A percentile compares a stretch with the other conserved stretches of the same genome.
These are phyloP conservation scores for Poeciliopsis presidionis DNA, from an alignment of 2,797 vertebrate genomes.

Conservation along the genomic window DNA sequence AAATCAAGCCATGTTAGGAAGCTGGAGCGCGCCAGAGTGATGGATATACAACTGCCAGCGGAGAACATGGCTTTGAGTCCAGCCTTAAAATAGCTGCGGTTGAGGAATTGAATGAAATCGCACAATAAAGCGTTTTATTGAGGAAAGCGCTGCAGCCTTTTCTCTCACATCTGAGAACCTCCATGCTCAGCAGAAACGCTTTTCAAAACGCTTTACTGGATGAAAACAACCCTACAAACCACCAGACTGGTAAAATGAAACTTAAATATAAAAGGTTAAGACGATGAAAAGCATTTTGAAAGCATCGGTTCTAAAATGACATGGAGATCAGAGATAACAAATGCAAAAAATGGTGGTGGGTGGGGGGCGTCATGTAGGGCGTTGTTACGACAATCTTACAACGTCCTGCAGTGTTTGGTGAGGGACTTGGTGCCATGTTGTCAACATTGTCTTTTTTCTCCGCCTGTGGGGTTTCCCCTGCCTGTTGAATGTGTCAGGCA, in stretches of 20 bases:
- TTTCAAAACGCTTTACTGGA: not conserved
- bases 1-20: not conserved
- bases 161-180: not conserved
- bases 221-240: not conserved
- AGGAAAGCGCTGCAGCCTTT: not conserved
- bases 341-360: not conserved
- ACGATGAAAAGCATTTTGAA: not conserved
- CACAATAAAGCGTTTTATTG: not conserved
- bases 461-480: too few species aligned
- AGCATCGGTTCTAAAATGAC: not conserved
- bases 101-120: not conserved
- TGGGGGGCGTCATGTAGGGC: too few species aligned
- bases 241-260: not conserved
- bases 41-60: constrained; percentile 5
- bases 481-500: too few species aligned
- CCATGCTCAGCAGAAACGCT: not conserved
- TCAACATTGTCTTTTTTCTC: too few species aligned
- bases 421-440: too few species aligned
- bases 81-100: not conserved
- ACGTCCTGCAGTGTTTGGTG: too few species aligned
- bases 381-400: too few species aligned
- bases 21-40: not conserved
- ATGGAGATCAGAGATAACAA: not conserved
- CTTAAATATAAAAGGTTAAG: not conserved
- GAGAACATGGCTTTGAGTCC: not conserved